Percentiles rank a stretch among this genome's conserved stretches.
Conservation (phyloP, 2,797 vertebrate species). For the Gymnothorax javanicus region DNA sequence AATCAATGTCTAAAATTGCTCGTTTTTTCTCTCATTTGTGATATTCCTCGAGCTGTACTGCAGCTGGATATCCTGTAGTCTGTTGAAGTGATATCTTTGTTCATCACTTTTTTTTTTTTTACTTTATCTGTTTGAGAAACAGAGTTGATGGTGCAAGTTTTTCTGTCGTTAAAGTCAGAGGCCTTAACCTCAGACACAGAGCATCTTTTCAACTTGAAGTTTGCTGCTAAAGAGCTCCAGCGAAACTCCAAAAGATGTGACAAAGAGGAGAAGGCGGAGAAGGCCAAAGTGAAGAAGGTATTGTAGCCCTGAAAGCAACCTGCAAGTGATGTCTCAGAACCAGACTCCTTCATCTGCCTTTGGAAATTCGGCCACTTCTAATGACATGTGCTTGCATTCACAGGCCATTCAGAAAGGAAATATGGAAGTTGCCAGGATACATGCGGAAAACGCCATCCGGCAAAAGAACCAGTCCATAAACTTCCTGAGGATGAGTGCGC, state of each 20-base stretch:
- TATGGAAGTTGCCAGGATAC: conserved; percentile 93
- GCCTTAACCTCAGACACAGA: conserved; percentile 70
- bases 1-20: background rate
- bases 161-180: background rate
- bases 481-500: conserved; percentile 93
- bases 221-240: conserved; percentile 78
- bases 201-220: conserved; percentile 78
- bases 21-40: background rate
- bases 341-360: background rate
- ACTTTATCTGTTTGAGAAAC: background rate
- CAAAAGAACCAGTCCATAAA: conserved; percentile 89
- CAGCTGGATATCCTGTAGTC: background rate
- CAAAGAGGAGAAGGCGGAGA: conserved; percentile 80
- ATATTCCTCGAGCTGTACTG: background rate
- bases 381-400: conserved; percentile 5
- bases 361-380: background rate
- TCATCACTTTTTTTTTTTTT: background rate
- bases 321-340: background rate
- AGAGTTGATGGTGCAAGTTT: background rate
- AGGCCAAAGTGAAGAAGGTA: conserved; percentile 82
- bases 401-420: conserved; percentile 98
- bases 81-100: background rate
- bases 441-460: conserved; percentile 86
- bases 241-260: conserved; percentile 79
- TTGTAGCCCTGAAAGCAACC: conserved; percentile 16